phyloP scores from a whole-genome alignment of 1,140 invertebrate species.

The Eumaeus atala region DNA sequence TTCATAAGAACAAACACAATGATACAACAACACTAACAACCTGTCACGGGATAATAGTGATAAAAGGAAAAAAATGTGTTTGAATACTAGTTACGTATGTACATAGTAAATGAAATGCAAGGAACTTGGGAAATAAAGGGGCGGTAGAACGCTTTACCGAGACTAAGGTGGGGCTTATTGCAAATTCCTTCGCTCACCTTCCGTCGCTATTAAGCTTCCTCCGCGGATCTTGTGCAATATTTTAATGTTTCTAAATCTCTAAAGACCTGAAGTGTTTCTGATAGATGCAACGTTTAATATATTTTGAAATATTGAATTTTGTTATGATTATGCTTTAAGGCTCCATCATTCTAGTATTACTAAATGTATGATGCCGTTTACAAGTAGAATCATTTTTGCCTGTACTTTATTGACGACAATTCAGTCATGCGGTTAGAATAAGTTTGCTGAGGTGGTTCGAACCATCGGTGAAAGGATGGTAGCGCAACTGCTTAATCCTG shows the following conservation, averaged over 20 bases:
- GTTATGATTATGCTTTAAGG: no score
- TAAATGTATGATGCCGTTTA: no score
- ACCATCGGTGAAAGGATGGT: no score
- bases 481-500: no score
- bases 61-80: conserved; percentile 30
- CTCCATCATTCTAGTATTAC: no score
- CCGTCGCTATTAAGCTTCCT: conserved; percentile 50
- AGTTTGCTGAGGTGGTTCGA: no score
- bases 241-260: conserved; percentile 43
- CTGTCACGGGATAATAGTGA: conserved; percentile 8
- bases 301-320: neutral
- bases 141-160: conserved; percentile 42
- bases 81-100: conserved; percentile 26
- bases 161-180: conserved; percentile 67
- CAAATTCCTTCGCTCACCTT: conserved; percentile 63
- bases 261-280: conserved; percentile 14
- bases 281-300: conserved; percentile 3
- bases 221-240: conserved; percentile 45
- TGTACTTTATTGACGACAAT: no score
- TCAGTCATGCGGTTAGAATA: no score
- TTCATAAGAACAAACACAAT: neutral
- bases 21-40: neutral
- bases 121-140: conserved; percentile 65
- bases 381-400: no score
- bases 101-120: conserved; percentile 62